These are phyloP conservation scores for Mustelus asterias DNA, from an alignment of 2,113 vertebrate species.

Conservation along the genomic window DNA sequence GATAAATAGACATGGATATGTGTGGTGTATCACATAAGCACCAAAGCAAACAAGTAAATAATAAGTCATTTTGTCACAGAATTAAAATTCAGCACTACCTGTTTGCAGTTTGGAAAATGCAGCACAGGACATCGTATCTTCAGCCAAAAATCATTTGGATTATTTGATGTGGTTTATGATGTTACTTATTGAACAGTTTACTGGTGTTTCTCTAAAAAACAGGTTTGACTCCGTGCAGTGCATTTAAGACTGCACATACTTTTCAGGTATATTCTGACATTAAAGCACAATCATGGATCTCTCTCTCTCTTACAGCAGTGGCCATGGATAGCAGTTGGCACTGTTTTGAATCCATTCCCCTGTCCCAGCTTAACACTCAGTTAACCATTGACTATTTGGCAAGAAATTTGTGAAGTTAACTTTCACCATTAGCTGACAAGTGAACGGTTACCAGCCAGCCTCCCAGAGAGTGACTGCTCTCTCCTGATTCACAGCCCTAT, in stretches of 20 bases:
- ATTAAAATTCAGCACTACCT: neutral
- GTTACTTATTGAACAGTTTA: neutral
- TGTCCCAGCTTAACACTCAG: neutral
- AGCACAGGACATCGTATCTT: neutral
- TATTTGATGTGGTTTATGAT: neutral
- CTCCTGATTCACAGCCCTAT: neutral
- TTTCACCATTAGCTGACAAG: neutral
- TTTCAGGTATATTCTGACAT: neutral
- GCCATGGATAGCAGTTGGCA: neutral
- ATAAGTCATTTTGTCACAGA: neutral
- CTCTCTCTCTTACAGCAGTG: neutral
- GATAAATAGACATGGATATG: neutral
- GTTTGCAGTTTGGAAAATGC: neutral
- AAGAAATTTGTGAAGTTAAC: neutral
- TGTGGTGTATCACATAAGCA: too few relatives aligned
- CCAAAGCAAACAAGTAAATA: neutral
- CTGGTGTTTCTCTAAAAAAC: neutral
- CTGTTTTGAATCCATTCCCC: neutral
- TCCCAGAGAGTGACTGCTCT: neutral
- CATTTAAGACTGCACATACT: neutral
- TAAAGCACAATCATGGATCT: neutral
- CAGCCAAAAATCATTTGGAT: neutral
- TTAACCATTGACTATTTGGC: neutral
- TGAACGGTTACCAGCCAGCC: neutral
- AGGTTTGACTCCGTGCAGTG: neutral